Percentiles rank a stretch among this genome's conserved stretches.
These are phyloP conservation scores for Ophiodon elongatus DNA, from an alignment of 2,113 vertebrate genomes.

Conservation along the genomic window DNA sequence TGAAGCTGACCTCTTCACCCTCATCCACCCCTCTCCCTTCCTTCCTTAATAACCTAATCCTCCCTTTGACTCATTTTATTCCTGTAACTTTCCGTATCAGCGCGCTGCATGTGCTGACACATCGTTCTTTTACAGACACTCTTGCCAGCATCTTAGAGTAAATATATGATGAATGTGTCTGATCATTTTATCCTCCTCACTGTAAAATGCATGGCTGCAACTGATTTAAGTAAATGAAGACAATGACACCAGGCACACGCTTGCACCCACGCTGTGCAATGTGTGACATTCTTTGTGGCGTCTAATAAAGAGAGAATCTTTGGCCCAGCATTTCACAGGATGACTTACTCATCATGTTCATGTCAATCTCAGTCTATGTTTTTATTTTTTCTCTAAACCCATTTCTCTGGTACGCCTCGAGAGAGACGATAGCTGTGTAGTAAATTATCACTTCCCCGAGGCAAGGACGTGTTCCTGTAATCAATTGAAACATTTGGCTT, in stretches of 20 bases:
- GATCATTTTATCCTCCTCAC: not conserved
- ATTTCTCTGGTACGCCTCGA: not conserved
- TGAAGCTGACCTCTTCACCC: constrained; percentile 10
- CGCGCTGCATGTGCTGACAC: constrained; percentile 32
- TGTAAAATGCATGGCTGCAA: constrained; percentile 27
- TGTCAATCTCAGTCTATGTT: not conserved
- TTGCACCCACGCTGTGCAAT: not conserved
- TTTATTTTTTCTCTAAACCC: not conserved
- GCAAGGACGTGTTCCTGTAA: not conserved
- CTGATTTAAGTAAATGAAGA: constrained; percentile 21
- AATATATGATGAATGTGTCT: constrained; percentile 21
- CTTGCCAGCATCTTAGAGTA: constrained; percentile 19
- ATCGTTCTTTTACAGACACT: constrained; percentile 27
- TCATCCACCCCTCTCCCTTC: not conserved
- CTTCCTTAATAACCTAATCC: constrained; percentile 17
- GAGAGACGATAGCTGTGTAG: not conserved
- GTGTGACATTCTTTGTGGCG: not conserved
- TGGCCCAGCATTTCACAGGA: constrained; percentile 3
- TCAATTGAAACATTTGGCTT: not conserved
- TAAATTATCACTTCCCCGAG: not conserved
- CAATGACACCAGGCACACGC: not conserved
- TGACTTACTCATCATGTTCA: constrained; percentile 27
- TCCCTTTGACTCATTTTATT: constrained; percentile 36
- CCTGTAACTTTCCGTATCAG: constrained; percentile 32
- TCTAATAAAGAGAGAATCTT: constrained; percentile 14